Conservation (phyloP, 2,888 invertebrate species). For the Hemithea aestivaria region DNA sequence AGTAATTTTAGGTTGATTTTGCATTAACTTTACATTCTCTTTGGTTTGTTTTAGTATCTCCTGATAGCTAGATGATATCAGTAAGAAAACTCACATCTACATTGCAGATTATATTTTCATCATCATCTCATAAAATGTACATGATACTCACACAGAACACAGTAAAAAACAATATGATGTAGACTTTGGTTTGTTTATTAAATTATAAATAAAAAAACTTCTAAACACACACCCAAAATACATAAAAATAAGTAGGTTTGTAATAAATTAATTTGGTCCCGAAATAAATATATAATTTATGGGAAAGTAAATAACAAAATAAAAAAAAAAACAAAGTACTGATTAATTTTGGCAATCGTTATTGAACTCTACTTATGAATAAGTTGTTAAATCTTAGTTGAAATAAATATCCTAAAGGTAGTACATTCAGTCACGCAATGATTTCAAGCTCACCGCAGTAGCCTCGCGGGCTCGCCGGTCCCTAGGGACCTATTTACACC, state of each 20-base stretch:
- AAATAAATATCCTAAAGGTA: constrained; percentile 71
- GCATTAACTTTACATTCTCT: too few relatives aligned
- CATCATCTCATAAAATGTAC: constrained; percentile 56
- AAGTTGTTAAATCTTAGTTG: constrained; percentile 61
- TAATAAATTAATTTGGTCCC: constrained; percentile 80
- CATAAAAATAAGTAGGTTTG: constrained; percentile 66
- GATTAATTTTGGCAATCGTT: constrained; percentile 76
- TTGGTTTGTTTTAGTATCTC: too few relatives aligned
- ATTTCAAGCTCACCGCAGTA: constrained; percentile 48
- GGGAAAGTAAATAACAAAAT: constrained; percentile 58
- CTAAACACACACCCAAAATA: constrained; percentile 71
- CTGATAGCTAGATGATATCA: neutral
- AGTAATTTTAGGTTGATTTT: too few relatives aligned
- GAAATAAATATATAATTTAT: constrained; percentile 77
- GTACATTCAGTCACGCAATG: constrained; percentile 60
- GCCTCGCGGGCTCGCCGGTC: constrained; percentile 35
- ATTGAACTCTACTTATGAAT: constrained; percentile 68
- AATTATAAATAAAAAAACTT: constrained; percentile 75
- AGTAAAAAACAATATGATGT: constrained; percentile 70
- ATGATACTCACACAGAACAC: constrained; percentile 54
- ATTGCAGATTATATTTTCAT: constrained; percentile 62
- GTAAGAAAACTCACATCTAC: constrained; percentile 47
- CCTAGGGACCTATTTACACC: constrained; percentile 53
- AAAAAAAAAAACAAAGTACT: constrained; percentile 72
- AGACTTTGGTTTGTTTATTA: constrained; percentile 79